Evolutionary conservation across 2,888 invertebrate species (phyloP), one percentile per base, ranked within the genome.

Genomic region (Lochmaea capreae): DNA sequence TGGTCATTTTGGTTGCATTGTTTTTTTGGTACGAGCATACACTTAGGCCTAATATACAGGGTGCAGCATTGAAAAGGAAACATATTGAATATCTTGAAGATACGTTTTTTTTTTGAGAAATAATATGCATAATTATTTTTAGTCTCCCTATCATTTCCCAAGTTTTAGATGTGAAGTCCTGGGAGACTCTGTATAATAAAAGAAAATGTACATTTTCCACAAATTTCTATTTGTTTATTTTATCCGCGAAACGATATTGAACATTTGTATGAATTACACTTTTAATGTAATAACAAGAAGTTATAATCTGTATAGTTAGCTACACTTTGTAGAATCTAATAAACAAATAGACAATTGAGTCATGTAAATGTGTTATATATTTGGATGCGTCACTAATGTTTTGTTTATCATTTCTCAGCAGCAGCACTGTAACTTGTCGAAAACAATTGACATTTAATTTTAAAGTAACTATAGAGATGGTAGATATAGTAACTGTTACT

Each of bases 371-470:
- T 46, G 14, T 16, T n/a, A 52, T 16, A 3, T 9, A 52, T 16
- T 52, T 9, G 52, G 52, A 52, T 52, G 52, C 52, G 52, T 52
- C 52, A 52, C 16, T 16, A 52, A 52, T 52, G 52, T 52, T 52
- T 52, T 52, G 52, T 52, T 52, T 52, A 52, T 14, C 12, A 16
- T n/a, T 52, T 52, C 52, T 52, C 16, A 16, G 16, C 52, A 52
- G 52, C 14, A 16, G 16, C n/a, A 16, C 52, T n/a, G 52, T 1
- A 52, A 52, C 8, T 52, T 46, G 46, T 46, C 14, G n/a, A 52
- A 52, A 52, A 16, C 2, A 52, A 2, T 52, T 6, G 52, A 52
- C 52, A 52, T 16, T 52, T 52, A 16, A 16, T 46, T 46, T 46
- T 11, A 12, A 46, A 46, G 11, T 11, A n/a, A n/a, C n/a, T n/a